Evolutionary conservation across 2,888 invertebrate species (phyloP), one percentile per base, ranked within the genome.

Genomic region (Actias luna): DNA sequence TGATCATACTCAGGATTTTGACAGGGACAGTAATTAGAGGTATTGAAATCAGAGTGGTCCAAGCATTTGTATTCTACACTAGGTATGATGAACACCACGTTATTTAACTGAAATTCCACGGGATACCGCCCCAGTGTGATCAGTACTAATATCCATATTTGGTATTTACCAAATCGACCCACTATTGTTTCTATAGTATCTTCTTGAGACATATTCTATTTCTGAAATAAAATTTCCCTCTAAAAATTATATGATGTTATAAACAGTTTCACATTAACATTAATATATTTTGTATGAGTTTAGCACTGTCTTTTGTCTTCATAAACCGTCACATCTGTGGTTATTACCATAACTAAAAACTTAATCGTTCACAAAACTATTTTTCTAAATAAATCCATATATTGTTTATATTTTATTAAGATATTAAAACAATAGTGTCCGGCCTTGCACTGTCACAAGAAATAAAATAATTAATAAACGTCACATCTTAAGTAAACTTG

Each of bases 41-140:
- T 68, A 70, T 92, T 91, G 14, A 78, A 76, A 12, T 76, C 76
- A 61, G 68, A 76, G 39, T 76, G 78, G 63, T 92, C 91, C 62
- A 80, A 73, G 65, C 94, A 94, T 3, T 78, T 83, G 66, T 91
- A 94, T 63, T 93, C 86, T 0, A 89, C 90, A 31, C 86, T 87
- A 1, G 94, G 94, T 62, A 94, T 87, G 25, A 94, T 75, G 71
- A 94, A 94, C 22, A 93, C 89, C 1, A 94, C 94, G 58, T 93
- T 94, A 18, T 87, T 83, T 50, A 94, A 84, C 71, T 94, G 93
- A 78, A 93, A 93, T 42, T 94, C 94, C 0, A 93, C 92, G 0
- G 94, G 94, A 65, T 93, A 86, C 61, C 94, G 92, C 2, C 93
- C 93, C 35, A 94, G 67, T 0, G 87, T 84, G 5, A 94, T 75